A percentile compares a stretch with the other conserved stretches of the same genome.
phyloP scores from a whole-genome alignment of 1,140 invertebrate genomes.

The Melitaea cinxia region DNA sequence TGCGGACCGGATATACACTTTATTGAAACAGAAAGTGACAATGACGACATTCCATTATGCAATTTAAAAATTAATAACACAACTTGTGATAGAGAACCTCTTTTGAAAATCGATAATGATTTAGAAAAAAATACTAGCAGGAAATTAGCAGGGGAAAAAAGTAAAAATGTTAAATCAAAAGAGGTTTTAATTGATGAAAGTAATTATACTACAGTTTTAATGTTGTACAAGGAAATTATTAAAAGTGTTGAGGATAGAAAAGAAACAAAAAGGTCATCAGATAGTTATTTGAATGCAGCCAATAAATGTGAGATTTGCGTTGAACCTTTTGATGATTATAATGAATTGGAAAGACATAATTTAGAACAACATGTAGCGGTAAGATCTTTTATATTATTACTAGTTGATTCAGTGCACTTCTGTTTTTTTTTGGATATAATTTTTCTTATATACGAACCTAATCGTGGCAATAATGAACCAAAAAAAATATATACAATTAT shows the following conservation, averaged over 20 bases:
- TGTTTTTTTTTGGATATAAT: neutral
- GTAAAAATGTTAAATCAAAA: neutral
- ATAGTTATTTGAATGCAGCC: conserved; percentile 26
- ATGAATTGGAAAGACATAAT: conserved; percentile 47
- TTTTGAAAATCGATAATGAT: neutral
- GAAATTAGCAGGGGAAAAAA: neutral
- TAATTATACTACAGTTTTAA: conserved; percentile 34
- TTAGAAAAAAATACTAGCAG: neutral
- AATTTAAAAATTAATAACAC: conserved; percentile 28
- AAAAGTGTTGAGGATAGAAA: conserved; percentile 35
- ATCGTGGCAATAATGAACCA: too few relatives aligned
- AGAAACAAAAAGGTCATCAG: too few relatives aligned
- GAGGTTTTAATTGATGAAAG: conserved; percentile 12
- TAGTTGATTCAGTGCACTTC: neutral
- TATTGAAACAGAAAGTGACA: conserved; percentile 52
- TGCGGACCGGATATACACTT: conserved; percentile 41
- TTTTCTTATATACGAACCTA: too few relatives aligned
- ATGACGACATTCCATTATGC: conserved; percentile 53
- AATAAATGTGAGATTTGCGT: conserved; percentile 58
- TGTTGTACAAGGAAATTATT: conserved; percentile 40
- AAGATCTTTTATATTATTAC: neutral
- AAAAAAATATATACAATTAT: too few relatives aligned
- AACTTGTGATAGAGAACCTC: neutral
- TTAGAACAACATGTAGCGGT: conserved; percentile 44
- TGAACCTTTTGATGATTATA: conserved; percentile 45